Evolutionary conservation across 2,888 invertebrate species (phyloP), one percentile per base, ranked within the genome.

Genomic region (Mythimna loreyi): DNA sequence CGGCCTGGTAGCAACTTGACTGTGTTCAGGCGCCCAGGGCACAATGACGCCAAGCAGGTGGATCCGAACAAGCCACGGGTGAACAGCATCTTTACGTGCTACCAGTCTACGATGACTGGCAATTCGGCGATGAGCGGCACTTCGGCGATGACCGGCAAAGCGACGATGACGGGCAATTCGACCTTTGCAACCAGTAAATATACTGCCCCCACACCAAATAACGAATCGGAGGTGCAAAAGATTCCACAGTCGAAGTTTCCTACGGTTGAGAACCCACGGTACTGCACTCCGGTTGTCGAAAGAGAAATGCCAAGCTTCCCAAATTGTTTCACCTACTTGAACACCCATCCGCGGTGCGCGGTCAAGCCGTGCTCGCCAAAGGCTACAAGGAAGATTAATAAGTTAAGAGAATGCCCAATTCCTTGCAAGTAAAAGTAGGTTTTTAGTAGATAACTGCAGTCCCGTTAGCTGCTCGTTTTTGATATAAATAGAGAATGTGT

Each of bases 1-100:
- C 78, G 75, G 6, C 69, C 77, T 7, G 76, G 72, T 3, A 76
- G 79, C 11, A 82, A 81, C 28, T 75, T 82, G 1, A 78, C 78
- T 0, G 33, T 81, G 4, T 78, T 80, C 1, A 66, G 73, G 5
- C 79, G 71, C 33, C 84, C 83, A 0, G 79, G 78, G 45, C 82
- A 73, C 56, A 82, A 81, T 49, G 68, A 69, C 0, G 0, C 78
- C 0, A 81, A 6, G 72, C 82, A 2, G 45, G 52, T 16, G 49
- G 66, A 63, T 8, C 71, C 63, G 1, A 16, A 67, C 0, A 36
- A 73, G 7, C 75, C 82, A 0, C 16, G 78, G 0, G 57, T 81
- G 0, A 82, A 71, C 47, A 50, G 67, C 0, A 58, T 83, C 7
- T 53, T 81, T 7, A 64, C 81, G 0, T 80, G 80, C 47, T 87